Base-by-base conservation (phyloP, 1,140 invertebrate genomes). In the Bombus consobrinus region DNA sequence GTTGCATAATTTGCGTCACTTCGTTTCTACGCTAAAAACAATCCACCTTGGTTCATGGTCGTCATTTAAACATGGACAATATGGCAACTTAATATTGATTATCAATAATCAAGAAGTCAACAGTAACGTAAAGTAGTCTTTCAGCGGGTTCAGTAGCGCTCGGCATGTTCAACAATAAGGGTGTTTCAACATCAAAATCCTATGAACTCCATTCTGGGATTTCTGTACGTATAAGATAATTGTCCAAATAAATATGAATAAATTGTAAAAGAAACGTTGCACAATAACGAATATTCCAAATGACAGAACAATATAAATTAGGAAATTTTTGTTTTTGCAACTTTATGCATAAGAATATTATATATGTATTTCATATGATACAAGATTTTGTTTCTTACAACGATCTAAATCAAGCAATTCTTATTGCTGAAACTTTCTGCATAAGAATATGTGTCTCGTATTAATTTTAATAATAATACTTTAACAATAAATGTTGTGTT, bases 61-160 rank as follows among this genome's bases (percentile, higher is more conserved):
- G n/a, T 81, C 78, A 83, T 64, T 87, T 77, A 62, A 75, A 83
- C 71, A 83, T 88, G 89, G 86, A 75, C 71, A 32, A 37, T 47
- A 43, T 64, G 53, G 80, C 15, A 83, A 76, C 81, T 43, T 76
- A 66, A 80, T 94, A 95, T 95, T 88, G 94, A 94, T 95, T 94
- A 93, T 94, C 93, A 94, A 95, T 94, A 95, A 94, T 94, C 93
- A 94, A 93, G 90, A 85, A 89, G 90, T 92, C 87, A 92, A 92
- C 92, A 90, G 92, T 81, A 92, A 92, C 53, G 82, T 88, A 89
- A 90, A 88, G 41, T 81, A 53, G 28, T 22, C 15, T 89, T 86
- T 89, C 82, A 86, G 41, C 76, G 84, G 74, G 53, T 86, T 91
- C 91, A 94, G 93, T 94, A 87, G 57, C 59, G 78, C 87, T 91